A percentile compares a stretch with the other conserved stretches of the same genome.
Evolutionary conservation across 2,113 vertebrate species (phyloP).

Genomic region (Irena cyanogastra): DNA sequence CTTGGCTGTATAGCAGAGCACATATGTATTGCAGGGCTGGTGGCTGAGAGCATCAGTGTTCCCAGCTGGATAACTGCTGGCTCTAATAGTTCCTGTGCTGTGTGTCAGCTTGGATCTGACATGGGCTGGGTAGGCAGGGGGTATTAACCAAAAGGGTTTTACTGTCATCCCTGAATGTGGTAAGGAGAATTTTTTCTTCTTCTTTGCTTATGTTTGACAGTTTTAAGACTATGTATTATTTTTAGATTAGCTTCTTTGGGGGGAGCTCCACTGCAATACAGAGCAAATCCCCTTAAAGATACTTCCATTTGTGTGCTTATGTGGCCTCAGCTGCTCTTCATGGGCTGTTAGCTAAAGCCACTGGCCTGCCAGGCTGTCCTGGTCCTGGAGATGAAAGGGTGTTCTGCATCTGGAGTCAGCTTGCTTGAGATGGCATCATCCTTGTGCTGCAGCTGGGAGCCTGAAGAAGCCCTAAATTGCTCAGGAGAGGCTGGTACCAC

Average conservation of each 20-base stretch:
- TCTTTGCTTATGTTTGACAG: neutral
- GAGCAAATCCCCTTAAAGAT: neutral
- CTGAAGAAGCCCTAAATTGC: neutral
- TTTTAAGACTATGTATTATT: neutral
- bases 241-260: neutral
- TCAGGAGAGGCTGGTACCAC: neutral
- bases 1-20: neutral
- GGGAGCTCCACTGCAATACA: neutral
- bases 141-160: neutral
- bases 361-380: neutral
- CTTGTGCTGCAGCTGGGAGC: neutral
- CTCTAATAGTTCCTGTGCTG: neutral
- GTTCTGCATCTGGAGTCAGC: neutral
- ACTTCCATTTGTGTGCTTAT: neutral
- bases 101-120: neutral
- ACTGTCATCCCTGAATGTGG: neutral
- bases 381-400: neutral
- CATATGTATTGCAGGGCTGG: neutral
- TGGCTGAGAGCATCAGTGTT: neutral
- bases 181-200: neutral
- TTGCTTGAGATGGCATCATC: neutral
- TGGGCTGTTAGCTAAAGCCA: neutral
- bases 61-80: neutral
- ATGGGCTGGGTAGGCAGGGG: neutral
- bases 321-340: neutral